phyloP scores from a whole-genome alignment of 92 coral and sea anemone species.

The Porites cylindrica region DNA sequence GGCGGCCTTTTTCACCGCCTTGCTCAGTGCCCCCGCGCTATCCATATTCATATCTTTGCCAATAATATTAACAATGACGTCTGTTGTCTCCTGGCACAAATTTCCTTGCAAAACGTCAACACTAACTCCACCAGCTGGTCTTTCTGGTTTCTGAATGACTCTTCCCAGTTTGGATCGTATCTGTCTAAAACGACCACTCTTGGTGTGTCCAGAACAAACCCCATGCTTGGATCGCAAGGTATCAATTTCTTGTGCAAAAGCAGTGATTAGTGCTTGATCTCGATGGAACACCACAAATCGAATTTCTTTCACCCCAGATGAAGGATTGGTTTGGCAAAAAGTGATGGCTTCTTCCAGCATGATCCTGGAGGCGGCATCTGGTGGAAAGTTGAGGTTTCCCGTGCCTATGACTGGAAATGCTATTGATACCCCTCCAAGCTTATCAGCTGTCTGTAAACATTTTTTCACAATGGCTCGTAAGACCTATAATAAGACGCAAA shows the following conservation, averaged over 20 bases:
- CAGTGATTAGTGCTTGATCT: slow-evolving; percentile 62
- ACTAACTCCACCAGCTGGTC: background rate
- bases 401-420: slow-evolving; percentile 94
- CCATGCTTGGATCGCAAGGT: background rate
- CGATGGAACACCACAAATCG: slow-evolving; percentile 79
- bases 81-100: slow-evolving; percentile 39
- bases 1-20: slow-evolving; percentile 28
- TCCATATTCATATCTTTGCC: background rate
- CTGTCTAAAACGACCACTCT: background rate
- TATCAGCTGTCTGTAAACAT: slow-evolving; percentile 59
- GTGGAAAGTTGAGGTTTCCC: slow-evolving; percentile 78
- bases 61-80: slow-evolving; percentile 75
- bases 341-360: slow-evolving; percentile 64
- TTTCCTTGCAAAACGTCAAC: slow-evolving; percentile 50
- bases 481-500: background rate
- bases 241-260: slow-evolving; percentile 70
- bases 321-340: slow-evolving; percentile 39
- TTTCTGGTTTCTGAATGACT: background rate
- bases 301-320: slow-evolving; percentile 54
- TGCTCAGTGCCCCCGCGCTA: slow-evolving; percentile 65
- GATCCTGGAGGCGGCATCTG: slow-evolving; percentile 53
- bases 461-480: slow-evolving; percentile 52
- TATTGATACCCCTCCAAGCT: slow-evolving; percentile 58
- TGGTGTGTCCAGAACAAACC: background rate
- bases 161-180: too few species aligned